These are phyloP conservation scores for Philereme transversata DNA, from an alignment of 2,888 invertebrate species.

Conservation along the genomic window DNA sequence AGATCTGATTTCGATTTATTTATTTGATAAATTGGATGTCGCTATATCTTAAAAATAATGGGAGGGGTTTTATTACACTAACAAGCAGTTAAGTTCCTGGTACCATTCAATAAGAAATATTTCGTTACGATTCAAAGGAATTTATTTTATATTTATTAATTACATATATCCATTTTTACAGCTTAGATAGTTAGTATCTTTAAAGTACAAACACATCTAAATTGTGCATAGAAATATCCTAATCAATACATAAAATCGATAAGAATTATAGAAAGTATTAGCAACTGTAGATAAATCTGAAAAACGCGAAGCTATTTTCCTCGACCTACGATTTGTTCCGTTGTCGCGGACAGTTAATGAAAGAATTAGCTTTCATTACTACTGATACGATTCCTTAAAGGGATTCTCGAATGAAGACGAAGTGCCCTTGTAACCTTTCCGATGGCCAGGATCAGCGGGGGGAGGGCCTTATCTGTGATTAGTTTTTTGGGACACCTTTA, in stretches of 20 bases:
- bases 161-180: too few species aligned
- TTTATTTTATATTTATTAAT: too few species aligned
- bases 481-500: constrained; percentile 67
- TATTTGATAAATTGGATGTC: constrained; percentile 74
- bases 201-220: too few species aligned
- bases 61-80: constrained; percentile 1
- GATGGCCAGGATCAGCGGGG: constrained; percentile 67
- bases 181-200: too few species aligned
- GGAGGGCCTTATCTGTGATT: constrained; percentile 74
- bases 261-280: constrained; percentile 8
- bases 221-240: too few species aligned
- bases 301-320: constrained; percentile 61
- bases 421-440: constrained; percentile 75
- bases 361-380: constrained; percentile 84
- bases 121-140: too few species aligned
- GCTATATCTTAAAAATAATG: constrained; percentile 20
- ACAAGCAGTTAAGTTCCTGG: not conserved
- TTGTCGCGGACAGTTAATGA: constrained; percentile 82
- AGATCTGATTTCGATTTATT: constrained; percentile 80
- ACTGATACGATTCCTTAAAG: constrained; percentile 82
- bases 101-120: too few species aligned
- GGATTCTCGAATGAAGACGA: constrained; percentile 80
- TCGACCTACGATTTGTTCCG: constrained; percentile 73
- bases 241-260: too few species aligned
- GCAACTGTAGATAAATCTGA: constrained; percentile 34